A percentile compares a stretch with the other conserved stretches of the same genome.
phyloP scores from a whole-genome alignment of 2,113 vertebrate genomes.

The Nesoenas mayeri region DNA sequence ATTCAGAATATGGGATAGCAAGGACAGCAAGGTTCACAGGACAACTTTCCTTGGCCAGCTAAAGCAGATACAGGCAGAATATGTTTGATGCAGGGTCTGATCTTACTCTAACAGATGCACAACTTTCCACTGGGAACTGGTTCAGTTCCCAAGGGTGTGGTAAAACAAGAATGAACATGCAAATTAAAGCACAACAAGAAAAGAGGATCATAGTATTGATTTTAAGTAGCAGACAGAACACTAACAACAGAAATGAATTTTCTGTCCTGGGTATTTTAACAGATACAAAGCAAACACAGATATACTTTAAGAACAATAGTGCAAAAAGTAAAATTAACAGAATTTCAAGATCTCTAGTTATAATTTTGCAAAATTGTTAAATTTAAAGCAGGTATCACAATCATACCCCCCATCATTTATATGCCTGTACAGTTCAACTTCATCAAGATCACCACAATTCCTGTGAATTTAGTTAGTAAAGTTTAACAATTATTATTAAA shows the following conservation, averaged over 20 bases:
- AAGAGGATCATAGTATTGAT: background rate
- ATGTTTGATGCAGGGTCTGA: background rate
- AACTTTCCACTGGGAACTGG: background rate
- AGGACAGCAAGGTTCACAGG: background rate
- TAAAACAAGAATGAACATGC: conserved; percentile 27
- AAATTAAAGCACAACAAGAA: background rate
- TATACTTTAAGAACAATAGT: background rate
- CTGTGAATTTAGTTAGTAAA: background rate
- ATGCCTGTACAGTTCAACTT: background rate
- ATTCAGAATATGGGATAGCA: background rate
- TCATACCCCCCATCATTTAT: background rate
- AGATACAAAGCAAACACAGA: background rate
- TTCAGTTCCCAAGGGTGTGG: background rate
- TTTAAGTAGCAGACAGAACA: background rate
- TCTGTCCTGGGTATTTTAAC: background rate
- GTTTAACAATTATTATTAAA: background rate
- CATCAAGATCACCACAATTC: background rate
- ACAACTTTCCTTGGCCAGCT: rapidly evolving
- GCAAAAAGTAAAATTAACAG: background rate
- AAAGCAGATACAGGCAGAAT: background rate
- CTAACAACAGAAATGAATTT: background rate
- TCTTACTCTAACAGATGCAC: background rate
- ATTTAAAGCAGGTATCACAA: background rate
- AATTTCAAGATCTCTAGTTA: background rate
- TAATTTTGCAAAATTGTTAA: background rate